phyloP scores from a whole-genome alignment of 64 coral and sea anemone genomes.

The Anthopleura sola region DNA sequence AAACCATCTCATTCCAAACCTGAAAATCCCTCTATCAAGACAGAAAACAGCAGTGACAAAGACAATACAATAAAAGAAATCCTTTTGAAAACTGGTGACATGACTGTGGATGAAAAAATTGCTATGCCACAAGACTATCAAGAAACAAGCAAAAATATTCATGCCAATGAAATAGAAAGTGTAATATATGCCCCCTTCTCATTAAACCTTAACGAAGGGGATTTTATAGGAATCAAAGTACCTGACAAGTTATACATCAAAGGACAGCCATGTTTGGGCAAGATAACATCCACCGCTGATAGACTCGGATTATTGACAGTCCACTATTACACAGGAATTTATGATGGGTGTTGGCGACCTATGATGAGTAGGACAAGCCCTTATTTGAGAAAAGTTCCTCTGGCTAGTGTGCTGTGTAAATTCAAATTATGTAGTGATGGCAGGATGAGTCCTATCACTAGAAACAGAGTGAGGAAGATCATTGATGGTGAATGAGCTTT shows the following conservation, averaged over 20 bases:
- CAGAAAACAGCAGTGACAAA: constrained; percentile 2
- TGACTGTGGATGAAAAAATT: constrained; percentile 22
- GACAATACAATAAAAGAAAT: constrained; percentile 41
- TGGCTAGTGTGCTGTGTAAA: constrained; percentile 74
- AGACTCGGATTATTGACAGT: constrained; percentile 67
- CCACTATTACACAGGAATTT: constrained; percentile 89
- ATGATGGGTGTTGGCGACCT: constrained; percentile 77
- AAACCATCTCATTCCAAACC: neutral
- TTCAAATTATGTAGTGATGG: constrained; percentile 70
- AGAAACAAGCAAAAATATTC: neutral
- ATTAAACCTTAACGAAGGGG: constrained; percentile 59
- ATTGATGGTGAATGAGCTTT: constrained; percentile 45
- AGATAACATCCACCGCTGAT: constrained; percentile 57
- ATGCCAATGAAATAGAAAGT: neutral
- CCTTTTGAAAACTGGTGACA: constrained; percentile 46
- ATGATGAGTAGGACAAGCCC: constrained; percentile 98
- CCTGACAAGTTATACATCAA: constrained; percentile 91
- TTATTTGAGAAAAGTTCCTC: constrained; percentile 85
- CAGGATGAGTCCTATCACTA: constrained; percentile 80
- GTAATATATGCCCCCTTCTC: neutral
- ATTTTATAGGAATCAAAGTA: constrained; percentile 88
- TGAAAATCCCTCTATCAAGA: neutral
- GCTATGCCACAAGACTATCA: neutral
- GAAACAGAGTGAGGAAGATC: constrained; percentile 53
- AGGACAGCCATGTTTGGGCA: constrained; percentile 93